Evolutionary conservation across 2,113 vertebrate genomes (phyloP).

Genomic region (Labrus mixtus): DNA sequence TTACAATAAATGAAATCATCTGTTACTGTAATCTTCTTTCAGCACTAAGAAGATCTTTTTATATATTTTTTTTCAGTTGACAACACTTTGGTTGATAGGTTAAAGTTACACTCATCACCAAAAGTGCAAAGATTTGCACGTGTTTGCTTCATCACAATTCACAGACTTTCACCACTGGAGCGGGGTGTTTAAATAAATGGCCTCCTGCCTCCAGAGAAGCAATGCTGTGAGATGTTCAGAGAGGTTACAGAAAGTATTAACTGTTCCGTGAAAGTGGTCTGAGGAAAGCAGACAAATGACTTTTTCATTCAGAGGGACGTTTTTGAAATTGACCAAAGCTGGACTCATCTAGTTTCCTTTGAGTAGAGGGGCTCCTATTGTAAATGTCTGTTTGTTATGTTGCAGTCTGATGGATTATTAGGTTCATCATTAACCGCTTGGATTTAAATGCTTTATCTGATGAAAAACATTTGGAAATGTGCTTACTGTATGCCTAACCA

Average conservation of each 20-base stretch:
- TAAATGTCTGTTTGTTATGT: neutral
- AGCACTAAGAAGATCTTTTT: conserved; percentile 3
- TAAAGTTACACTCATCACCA: neutral
- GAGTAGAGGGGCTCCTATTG: conserved; percentile 10
- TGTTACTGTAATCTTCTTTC: neutral
- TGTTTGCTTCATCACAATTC: conserved; percentile 1
- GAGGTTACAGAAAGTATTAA: neutral
- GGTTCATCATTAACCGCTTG: neutral
- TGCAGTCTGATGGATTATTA: neutral
- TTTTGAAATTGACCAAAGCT: conserved; percentile 39
- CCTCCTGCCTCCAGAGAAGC: neutral
- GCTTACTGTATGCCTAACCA: neutral
- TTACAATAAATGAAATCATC: conserved; percentile 35
- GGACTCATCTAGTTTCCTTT: neutral
- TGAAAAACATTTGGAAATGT: neutral
- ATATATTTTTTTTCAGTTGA: conserved; percentile 19
- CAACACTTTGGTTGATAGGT: conserved; percentile 4
- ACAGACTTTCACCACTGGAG: conserved; percentile 6
- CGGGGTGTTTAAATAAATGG: neutral
- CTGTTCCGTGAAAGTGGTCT: neutral
- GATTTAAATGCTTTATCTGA: neutral
- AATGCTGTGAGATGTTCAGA: neutral
- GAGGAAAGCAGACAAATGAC: conserved; percentile 4
- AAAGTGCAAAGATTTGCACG: neutral
- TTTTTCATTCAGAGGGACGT: conserved; percentile 35